These are phyloP conservation scores for Dipodomys spectabilis DNA, from an alignment of 2,113 vertebrate species.

Conservation along the genomic window DNA sequence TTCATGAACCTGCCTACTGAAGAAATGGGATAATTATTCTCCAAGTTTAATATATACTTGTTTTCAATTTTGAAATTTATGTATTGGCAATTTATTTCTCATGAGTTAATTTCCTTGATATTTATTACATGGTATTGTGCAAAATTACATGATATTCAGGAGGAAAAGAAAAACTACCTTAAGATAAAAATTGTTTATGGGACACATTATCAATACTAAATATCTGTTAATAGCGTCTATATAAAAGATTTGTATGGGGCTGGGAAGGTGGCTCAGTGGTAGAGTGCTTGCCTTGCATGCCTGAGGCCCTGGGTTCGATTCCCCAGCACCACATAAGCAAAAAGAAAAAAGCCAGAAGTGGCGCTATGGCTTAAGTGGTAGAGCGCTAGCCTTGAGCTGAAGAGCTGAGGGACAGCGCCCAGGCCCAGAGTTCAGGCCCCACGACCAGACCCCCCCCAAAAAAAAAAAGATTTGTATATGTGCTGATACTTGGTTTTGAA, in stretches of 20 bases:
- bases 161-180: slow-evolving; percentile 39
- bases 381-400: too few relatives aligned
- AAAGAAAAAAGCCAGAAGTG: too few relatives aligned
- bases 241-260: background rate
- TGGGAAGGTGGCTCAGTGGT: too few relatives aligned
- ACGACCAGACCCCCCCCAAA: too few relatives aligned
- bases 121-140: background rate
- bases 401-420: too few relatives aligned
- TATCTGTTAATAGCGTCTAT: slow-evolving; percentile 31
- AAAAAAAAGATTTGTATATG: too few relatives aligned
- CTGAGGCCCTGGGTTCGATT: too few relatives aligned
- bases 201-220: background rate
- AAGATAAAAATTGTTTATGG: slow-evolving; percentile 48
- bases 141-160: background rate
- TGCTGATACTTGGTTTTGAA: too few relatives aligned
- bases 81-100: slow-evolving; percentile 9
- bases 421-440: too few relatives aligned
- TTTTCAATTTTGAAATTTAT: slow-evolving; percentile 41
- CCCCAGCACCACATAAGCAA: too few relatives aligned
- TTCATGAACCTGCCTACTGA: background rate
- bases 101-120: slow-evolving; percentile 25
- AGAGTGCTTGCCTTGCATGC: too few relatives aligned
- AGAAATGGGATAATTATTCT: slow-evolving; percentile 49
- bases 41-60: background rate
- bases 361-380: too few relatives aligned